Evolutionary conservation across 1,140 invertebrate genomes (phyloP).

Genomic region (Halesus radiatus): DNA sequence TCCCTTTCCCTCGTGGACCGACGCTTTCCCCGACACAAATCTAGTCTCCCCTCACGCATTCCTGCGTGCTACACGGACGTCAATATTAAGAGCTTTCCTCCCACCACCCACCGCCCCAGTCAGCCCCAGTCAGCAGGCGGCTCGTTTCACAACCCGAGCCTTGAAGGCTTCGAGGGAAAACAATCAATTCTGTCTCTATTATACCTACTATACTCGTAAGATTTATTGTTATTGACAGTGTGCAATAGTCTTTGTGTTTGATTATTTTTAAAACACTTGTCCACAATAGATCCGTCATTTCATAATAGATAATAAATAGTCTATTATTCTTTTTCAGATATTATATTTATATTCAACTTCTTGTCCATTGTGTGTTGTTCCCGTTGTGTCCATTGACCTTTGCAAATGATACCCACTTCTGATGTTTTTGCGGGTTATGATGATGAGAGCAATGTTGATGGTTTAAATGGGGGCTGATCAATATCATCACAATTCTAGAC

Average conservation of each 20-base stretch:
- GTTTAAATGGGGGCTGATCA: too few species aligned
- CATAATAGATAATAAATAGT: too few species aligned
- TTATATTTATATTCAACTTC: too few species aligned
- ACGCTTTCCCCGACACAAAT: conserved; percentile 53
- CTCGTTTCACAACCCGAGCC: conserved; percentile 41
- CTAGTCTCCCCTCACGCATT: conserved; percentile 55
- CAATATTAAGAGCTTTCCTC: conserved; percentile 53
- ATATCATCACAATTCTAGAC: too few species aligned
- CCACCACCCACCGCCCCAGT: conserved; percentile 16
- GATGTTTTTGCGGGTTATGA: too few species aligned
- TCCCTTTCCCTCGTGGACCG: conserved; percentile 47
- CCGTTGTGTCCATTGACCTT: too few species aligned
- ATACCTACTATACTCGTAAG: conserved; percentile 1
- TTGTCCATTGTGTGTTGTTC: too few species aligned
- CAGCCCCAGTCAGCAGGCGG: conserved; percentile 8
- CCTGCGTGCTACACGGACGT: conserved; percentile 54
- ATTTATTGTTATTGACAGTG: conserved; percentile 34
- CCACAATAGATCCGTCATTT: not conserved
- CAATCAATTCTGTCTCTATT: conserved; percentile 48
- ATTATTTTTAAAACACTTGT: conserved; percentile 5
- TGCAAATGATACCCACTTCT: too few species aligned
- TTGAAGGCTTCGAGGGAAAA: conserved; percentile 48
- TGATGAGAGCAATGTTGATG: too few species aligned
- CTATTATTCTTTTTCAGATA: too few species aligned
- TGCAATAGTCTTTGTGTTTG: conserved; percentile 1